A percentile compares a stretch with the other conserved stretches of the same genome.
These are phyloP conservation scores for Cotesia congregata DNA, from an alignment of 2,888 invertebrate genomes.

Conservation along the genomic window DNA sequence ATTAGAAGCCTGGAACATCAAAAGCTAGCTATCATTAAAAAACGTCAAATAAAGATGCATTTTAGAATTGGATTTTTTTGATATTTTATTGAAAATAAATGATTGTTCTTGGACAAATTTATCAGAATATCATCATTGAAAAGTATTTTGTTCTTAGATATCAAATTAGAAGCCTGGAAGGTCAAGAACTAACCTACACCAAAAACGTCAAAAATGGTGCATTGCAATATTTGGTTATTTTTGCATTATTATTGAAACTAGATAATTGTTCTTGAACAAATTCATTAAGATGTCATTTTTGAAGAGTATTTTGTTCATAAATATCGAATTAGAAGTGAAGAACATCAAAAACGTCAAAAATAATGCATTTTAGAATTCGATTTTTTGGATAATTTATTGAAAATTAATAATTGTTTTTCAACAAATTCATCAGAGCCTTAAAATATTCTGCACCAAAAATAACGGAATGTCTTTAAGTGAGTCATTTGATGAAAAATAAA, in stretches of 20 bases:
- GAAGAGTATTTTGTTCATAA: neutral
- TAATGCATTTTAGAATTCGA: too few relatives aligned
- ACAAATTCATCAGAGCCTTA: too few relatives aligned
- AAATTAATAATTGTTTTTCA: too few relatives aligned
- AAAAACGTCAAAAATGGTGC: neutral
- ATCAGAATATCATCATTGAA: neutral
- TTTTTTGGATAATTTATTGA: too few relatives aligned
- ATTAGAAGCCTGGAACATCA: neutral
- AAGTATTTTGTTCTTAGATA: neutral
- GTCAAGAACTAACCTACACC: neutral
- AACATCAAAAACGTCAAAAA: neutral
- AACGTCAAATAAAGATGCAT: neutral
- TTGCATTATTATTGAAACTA: neutral
- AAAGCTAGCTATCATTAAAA: neutral
- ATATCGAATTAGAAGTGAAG: neutral
- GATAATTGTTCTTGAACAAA: neutral
- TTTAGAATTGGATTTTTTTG: neutral
- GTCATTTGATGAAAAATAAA: too few relatives aligned
- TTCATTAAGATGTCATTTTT: neutral
- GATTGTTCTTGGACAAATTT: neutral
- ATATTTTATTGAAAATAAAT: neutral
- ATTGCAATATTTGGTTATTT: neutral
- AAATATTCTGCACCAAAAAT: too few relatives aligned
- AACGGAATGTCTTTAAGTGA: too few relatives aligned
- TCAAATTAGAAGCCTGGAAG: neutral